Conservation (phyloP, 2,797 vertebrate genomes). For the Amblyraja radiata region DNA sequence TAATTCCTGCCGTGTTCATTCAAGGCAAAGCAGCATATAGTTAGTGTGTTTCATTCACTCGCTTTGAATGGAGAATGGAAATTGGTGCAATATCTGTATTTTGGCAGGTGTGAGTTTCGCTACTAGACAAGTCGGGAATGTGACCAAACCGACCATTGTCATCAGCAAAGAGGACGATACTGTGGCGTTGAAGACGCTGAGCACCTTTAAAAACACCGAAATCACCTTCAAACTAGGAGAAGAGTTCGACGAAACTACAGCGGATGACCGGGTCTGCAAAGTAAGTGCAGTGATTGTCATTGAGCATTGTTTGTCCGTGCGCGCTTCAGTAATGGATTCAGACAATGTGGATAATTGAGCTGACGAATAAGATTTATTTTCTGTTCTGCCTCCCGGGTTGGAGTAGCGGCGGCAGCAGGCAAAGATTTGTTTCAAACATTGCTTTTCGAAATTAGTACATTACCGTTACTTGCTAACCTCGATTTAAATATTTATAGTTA, state of each 20-base stretch:
- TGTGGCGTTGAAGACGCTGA: conserved; percentile 72
- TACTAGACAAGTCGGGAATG: conserved; percentile 79
- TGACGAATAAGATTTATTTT: background rate
- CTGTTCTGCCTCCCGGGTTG: background rate
- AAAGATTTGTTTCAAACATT: background rate
- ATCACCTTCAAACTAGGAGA: conserved; percentile 81
- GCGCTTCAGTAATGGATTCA: background rate
- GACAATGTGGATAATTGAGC: background rate
- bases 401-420: background rate
- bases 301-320: background rate
- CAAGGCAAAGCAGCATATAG: background rate
- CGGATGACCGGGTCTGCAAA: conserved; percentile 83
- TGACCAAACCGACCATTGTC: conserved; percentile 81
- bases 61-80: background rate
- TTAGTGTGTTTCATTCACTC: background rate
- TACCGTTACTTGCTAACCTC: background rate
- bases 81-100: background rate
- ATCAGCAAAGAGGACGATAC: conserved; percentile 80
- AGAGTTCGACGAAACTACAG: conserved; percentile 81
- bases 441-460: background rate
- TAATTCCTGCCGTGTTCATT: too few relatives aligned
- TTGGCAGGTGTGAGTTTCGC: conserved; percentile 78
- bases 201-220: conserved; percentile 85
- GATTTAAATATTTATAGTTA: background rate
- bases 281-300: conserved; percentile 55